A percentile compares a stretch with the other conserved stretches of the same genome.
phyloP scores from a whole-genome alignment of 1,140 invertebrate genomes.

The Thaumetopoea pityocampa region DNA sequence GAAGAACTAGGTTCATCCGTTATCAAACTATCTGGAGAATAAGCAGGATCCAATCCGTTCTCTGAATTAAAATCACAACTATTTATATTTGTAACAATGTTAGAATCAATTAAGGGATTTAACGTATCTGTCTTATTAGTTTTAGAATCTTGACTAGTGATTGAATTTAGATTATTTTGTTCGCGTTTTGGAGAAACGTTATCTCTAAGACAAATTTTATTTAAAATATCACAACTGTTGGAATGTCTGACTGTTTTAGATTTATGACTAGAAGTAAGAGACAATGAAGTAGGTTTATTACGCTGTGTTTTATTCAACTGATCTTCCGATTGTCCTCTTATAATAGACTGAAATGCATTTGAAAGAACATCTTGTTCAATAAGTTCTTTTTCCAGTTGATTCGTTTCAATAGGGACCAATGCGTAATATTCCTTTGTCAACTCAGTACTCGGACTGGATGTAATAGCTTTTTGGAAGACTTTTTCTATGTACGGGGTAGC shows the following conservation, averaged over 20 bases:
- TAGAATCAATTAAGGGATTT: conserved; percentile 11
- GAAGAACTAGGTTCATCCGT: conserved; percentile 64
- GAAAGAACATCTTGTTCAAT: conserved; percentile 63
- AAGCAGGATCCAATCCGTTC: conserved; percentile 33
- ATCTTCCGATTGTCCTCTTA: conserved; percentile 45
- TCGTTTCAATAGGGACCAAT: conserved; percentile 61
- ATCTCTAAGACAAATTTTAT: conserved; percentile 32
- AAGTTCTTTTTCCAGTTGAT: conserved; percentile 60
- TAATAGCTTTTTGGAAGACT: conserved; percentile 36
- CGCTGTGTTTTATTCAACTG: conserved; percentile 29
- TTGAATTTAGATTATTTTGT: conserved; percentile 13
- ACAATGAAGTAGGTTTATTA: conserved; percentile 56
- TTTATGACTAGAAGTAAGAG: conserved; percentile 61
- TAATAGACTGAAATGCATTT: conserved; percentile 62
- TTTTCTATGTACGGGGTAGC: conserved; percentile 47
- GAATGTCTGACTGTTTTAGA: conserved; percentile 59
- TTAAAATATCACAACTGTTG: conserved; percentile 57
- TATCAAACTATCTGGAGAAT: conserved; percentile 62
- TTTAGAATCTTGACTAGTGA: conserved; percentile 19
- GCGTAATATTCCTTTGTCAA: conserved; percentile 60
- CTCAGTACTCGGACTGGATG: conserved; percentile 55
- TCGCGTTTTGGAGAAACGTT: conserved; percentile 18
- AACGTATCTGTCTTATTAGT: conserved; percentile 10
- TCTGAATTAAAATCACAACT: conserved; percentile 25
- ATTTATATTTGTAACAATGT: conserved; percentile 16